Percentiles rank a stretch among this genome's conserved stretches.
Conservation (phyloP, 92 coral and sea anemone species). For the Actinostola sp. region DNA sequence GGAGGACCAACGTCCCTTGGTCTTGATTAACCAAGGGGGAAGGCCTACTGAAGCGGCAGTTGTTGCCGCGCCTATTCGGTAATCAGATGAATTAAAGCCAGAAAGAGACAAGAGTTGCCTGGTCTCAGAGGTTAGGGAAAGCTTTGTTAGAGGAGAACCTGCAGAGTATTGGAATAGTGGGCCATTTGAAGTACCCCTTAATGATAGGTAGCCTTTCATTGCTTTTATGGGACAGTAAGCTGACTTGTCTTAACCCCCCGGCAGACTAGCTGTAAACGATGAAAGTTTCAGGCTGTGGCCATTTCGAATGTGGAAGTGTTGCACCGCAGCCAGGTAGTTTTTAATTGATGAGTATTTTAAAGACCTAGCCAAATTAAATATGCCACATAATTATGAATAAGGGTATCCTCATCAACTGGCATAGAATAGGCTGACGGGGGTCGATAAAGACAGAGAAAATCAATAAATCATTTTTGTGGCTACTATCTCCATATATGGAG, state of each 20-base stretch:
- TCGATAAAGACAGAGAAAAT: slow-evolving; percentile 27
- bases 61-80: slow-evolving; percentile 45
- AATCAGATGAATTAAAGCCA: slow-evolving; percentile 28
- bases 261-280: slow-evolving; percentile 40
- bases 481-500: too few species aligned
- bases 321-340: slow-evolving; percentile 44
- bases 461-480: slow-evolving; percentile 21
- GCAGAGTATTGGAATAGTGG: slow-evolving; percentile 41
- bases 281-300: slow-evolving; percentile 33
- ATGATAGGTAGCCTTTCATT: slow-evolving; percentile 20
- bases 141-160: slow-evolving; percentile 36
- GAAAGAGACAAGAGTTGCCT: slow-evolving; percentile 21
- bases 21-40: slow-evolving; percentile 35
- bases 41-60: slow-evolving; percentile 45
- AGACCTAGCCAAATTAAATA: too few species aligned
- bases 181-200: slow-evolving; percentile 21
- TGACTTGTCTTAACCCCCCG: slow-evolving; percentile 29
- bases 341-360: slow-evolving; percentile 38
- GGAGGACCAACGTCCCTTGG: slow-evolving; percentile 36
- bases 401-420: slow-evolving; percentile 38
- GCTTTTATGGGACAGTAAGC: slow-evolving; percentile 58
- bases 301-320: slow-evolving; percentile 23
- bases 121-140: slow-evolving; percentile 23
- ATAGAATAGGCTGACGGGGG: neutral
- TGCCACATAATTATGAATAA: slow-evolving; percentile 28